Conservation (phyloP, 2,113 vertebrate species). For the Zosterops hypoxanthus region DNA sequence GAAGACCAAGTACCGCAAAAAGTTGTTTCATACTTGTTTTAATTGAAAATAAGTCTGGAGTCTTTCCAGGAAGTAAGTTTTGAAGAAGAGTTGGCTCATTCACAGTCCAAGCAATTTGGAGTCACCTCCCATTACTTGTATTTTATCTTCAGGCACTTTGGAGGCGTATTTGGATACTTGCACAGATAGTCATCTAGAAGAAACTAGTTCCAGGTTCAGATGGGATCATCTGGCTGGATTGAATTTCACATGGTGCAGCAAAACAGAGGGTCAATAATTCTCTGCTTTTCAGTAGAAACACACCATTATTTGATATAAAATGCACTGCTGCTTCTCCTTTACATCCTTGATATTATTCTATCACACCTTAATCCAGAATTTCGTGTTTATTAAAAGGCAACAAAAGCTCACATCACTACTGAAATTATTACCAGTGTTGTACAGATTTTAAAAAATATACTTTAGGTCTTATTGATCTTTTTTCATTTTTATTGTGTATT, state of each 20-base stretch:
- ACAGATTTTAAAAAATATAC: not conserved
- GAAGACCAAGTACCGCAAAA: not conserved
- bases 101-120: not conserved
- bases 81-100: conserved; percentile 5
- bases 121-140: conserved; percentile 8
- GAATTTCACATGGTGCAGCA: not conserved
- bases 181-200: not conserved
- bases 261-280: not conserved
- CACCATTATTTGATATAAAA: not conserved
- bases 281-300: not conserved
- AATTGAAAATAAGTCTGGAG: conserved; percentile 17
- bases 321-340: not conserved
- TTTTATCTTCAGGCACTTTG: not conserved
- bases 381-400: not conserved
- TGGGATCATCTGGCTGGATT: not conserved
- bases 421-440: not conserved
- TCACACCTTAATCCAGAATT: not conserved
- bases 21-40: not conserved
- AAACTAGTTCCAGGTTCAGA: conserved; percentile 5
- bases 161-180: not conserved
- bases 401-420: not conserved
- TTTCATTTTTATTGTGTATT: not conserved
- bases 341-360: not conserved
- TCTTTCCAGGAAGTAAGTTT: conserved; percentile 26
- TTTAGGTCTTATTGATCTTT: not conserved